Conservation (phyloP, 2,113 vertebrate genomes). For the Fukomys damarensis region DNA sequence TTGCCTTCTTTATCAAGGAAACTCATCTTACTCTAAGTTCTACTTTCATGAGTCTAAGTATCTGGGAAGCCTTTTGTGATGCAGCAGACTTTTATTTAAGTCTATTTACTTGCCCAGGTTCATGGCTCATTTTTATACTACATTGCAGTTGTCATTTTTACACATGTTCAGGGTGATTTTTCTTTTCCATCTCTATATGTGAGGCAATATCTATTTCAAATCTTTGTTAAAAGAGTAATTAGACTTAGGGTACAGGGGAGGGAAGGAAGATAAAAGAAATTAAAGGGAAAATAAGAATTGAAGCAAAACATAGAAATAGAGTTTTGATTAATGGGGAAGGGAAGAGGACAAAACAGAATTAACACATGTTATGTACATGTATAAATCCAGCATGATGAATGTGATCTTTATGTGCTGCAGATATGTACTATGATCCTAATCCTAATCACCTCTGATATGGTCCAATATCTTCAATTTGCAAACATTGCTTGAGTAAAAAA, state of each 20-base stretch:
- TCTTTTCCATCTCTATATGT: neutral
- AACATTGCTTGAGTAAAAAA: neutral
- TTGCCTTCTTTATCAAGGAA: neutral
- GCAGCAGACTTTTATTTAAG: slow-evolving; percentile 16
- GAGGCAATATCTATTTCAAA: neutral
- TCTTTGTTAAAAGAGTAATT: neutral
- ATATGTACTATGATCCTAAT: neutral
- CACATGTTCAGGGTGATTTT: neutral
- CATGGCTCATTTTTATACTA: neutral
- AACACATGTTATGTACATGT: neutral
- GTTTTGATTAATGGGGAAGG: neutral
- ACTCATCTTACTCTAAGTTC: neutral
- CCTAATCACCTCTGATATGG: neutral
- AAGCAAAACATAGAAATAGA: neutral
- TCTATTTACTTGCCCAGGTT: neutral
- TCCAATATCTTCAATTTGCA: neutral
- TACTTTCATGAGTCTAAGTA: neutral
- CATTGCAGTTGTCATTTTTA: neutral
- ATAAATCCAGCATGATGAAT: neutral
- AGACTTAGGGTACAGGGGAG: neutral
- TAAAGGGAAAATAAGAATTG: neutral
- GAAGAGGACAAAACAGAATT: neutral
- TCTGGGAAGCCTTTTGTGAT: neutral
- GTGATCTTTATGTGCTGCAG: neutral
- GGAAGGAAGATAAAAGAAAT: neutral